These are phyloP conservation scores for Zootermopsis nevadensis DNA, from an alignment of 2,888 invertebrate species.

Conservation along the genomic window DNA sequence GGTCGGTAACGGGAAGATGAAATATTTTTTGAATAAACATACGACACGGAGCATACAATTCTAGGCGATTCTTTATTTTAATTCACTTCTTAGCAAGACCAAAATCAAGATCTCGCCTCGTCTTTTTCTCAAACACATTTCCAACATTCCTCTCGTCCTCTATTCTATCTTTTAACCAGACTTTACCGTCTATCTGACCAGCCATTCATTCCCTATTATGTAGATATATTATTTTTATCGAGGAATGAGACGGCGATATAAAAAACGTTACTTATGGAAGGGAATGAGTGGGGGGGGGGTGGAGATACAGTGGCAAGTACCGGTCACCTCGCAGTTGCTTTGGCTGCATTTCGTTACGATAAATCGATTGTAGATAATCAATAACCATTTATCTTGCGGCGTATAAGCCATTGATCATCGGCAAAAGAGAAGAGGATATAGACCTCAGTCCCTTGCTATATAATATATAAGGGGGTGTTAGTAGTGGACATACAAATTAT, in stretches of 20 bases:
- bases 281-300: constrained; percentile 24
- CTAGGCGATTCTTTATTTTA: background rate
- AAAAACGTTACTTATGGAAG: constrained; percentile 39
- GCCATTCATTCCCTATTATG: constrained; percentile 40
- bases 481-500: constrained; percentile 21
- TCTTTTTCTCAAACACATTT: background rate
- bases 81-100: background rate
- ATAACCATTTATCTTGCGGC: constrained; percentile 45
- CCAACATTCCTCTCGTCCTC: background rate
- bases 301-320: constrained; percentile 31
- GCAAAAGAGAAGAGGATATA: constrained; percentile 17
- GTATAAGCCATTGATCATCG: constrained; percentile 44
- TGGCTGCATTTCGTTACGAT: constrained; percentile 40
- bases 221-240: constrained; percentile 43
- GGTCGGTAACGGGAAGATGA: background rate
- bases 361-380: constrained; percentile 46
- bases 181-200: constrained; percentile 34
- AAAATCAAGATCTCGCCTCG: background rate
- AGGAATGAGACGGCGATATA: constrained; percentile 24
- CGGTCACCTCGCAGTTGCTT: constrained; percentile 43
- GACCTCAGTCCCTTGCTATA: background rate
- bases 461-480: background rate
- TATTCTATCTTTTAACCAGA: constrained; percentile 14
- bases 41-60: background rate
- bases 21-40: background rate